Evolutionary conservation across 2,888 invertebrate species (phyloP), one percentile per base, ranked within the genome.

Genomic region (Argyra leucocephala): DNA sequence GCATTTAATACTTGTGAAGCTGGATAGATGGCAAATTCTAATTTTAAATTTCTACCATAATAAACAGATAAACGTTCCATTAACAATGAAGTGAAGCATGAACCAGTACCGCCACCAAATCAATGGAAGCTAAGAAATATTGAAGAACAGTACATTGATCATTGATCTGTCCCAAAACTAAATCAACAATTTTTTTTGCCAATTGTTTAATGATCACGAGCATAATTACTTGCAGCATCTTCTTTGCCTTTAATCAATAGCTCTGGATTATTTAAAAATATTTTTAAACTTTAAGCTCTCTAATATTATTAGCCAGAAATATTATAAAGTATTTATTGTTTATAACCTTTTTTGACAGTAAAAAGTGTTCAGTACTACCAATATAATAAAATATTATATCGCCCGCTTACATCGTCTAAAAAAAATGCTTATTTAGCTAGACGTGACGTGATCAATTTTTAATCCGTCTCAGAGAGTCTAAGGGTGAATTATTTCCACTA

Each of bases 181-280:
- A 75, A 67, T 85, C 84, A 61, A 85, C 82, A 67, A 85, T 82
- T 71, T 85, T 85, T n/a, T 67, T 81, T 81, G 36, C 85, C 87
- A 65, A 87, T 82, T 23, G 86, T 87, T 78, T 87, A 87, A 75
- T 86, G 86, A 62, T 87, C 86, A 63, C 87, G 81, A 26, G 86
- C 87, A 72, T 87, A 87, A 76, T 87, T 87, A 74, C 87, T 87
- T 63, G 87, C 87, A 1, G 87, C 86, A 73, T 86, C 86, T 74
- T 86, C 86, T 74, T 87, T 87, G 57, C 87, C 87, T n/a, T 85
- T 85, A 72, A 87, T 86, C 68, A 87, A 76, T 74, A 87, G 87
- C 72, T 87, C 86, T 1, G 86, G 87, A 71, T 87, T n/a, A n/a
- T n/a, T n/a, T n/a, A n/a, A n/a, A n/a, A n/a, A n/a, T n/a, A n/a